These are phyloP conservation scores for Sphaerophoria rueppellii DNA, from an alignment of 2,888 invertebrate genomes.

Conservation along the genomic window DNA sequence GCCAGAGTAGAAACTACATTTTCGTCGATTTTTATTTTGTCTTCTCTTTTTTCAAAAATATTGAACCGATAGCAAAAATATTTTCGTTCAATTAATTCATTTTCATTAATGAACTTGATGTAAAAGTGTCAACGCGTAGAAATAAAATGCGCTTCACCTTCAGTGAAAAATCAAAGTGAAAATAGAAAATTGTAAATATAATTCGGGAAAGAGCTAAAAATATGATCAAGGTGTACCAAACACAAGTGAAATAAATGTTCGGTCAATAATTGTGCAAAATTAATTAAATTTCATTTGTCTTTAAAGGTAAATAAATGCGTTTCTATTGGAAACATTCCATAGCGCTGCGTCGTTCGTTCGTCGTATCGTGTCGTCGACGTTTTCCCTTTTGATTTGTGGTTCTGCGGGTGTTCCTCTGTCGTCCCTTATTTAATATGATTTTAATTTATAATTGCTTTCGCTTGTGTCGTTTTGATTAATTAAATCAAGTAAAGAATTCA, in stretches of 20 bases:
- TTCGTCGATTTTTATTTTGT: slow-evolving; percentile 55
- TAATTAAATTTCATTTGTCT: slow-evolving; percentile 35
- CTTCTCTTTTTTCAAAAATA: slow-evolving; percentile 38
- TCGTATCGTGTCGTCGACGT: slow-evolving; percentile 13
- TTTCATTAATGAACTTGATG: slow-evolving; percentile 68
- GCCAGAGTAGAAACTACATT: not conserved
- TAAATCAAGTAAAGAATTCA: slow-evolving; percentile 22
- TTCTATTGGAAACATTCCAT: slow-evolving; percentile 32
- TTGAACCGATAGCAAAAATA: slow-evolving; percentile 49
- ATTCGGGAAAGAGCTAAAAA: slow-evolving; percentile 7
- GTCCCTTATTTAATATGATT: not conserved
- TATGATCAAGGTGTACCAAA: slow-evolving; percentile 22
- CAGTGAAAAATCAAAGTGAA: slow-evolving; percentile 34
- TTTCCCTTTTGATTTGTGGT: not conserved
- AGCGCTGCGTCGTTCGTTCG: slow-evolving; percentile 3
- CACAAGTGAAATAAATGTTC: slow-evolving; percentile 36
- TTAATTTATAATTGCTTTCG: slow-evolving; percentile 29
- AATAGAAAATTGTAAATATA: slow-evolving; percentile 20
- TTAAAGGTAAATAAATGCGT: slow-evolving; percentile 48
- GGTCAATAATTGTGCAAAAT: slow-evolving; percentile 32
- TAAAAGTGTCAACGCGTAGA: slow-evolving; percentile 71
- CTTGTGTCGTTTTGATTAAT: slow-evolving; percentile 51
- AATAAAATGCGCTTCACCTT: slow-evolving; percentile 42
- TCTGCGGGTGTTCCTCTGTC: slow-evolving; percentile 19
- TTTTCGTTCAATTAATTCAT: slow-evolving; percentile 63